Percentiles rank a stretch among this genome's conserved stretches.
Conservation (phyloP, 2,797 vertebrate genomes). For the Epinephelus coioides region DNA sequence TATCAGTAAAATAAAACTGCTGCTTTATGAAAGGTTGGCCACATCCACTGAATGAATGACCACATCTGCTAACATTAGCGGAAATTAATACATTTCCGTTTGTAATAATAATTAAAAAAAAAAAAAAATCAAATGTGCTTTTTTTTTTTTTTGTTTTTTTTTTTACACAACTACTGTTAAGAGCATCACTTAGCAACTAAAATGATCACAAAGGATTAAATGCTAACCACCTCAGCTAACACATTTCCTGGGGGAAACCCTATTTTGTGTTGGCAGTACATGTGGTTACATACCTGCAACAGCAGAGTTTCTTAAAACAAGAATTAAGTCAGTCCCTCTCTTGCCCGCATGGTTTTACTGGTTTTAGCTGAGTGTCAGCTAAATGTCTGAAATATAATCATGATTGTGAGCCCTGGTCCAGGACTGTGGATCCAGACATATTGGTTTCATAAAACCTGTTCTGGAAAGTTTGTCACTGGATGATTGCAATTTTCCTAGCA, state of each 20-base stretch:
- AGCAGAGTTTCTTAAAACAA: neutral
- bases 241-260: neutral
- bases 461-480: neutral
- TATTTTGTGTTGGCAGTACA: neutral
- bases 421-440: too few relatives aligned
- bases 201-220: neutral
- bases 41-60: neutral
- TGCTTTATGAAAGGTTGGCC: neutral
- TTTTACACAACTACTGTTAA: neutral
- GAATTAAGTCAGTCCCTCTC: neutral
- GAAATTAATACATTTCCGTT: neutral
- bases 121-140: neutral
- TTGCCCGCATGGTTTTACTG: neutral
- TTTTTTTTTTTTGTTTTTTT: neutral
- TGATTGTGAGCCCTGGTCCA: neutral
- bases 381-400: neutral
- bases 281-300: conserved; percentile 5
- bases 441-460: neutral
- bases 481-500: neutral
- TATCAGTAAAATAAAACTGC: neutral
- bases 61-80: neutral
- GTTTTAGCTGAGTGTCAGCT: too few relatives aligned
- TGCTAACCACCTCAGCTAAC: neutral
- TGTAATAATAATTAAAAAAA: too few relatives aligned
- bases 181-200: neutral